Percentiles rank a stretch among this genome's conserved stretches.
Evolutionary conservation across 2,797 vertebrate species (phyloP).

Genomic region (Coilia nasus): DNA sequence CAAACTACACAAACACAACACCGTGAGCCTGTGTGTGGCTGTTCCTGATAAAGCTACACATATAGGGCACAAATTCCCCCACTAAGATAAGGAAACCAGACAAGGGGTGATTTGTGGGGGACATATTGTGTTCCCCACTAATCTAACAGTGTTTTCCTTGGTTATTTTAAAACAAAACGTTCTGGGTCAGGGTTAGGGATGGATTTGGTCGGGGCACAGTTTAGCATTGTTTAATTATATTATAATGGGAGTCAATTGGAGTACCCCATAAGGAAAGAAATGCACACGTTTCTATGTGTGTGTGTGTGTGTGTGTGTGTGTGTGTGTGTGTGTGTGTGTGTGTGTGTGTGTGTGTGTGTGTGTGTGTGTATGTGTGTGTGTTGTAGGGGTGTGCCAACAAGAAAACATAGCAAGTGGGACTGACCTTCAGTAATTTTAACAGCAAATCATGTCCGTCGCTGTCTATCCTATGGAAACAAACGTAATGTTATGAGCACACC

Average conservation of each 20-base stretch:
- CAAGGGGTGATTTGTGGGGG: too few species aligned
- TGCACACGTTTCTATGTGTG: neutral
- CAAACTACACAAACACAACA: slow-evolving; percentile 66
- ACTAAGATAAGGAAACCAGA: too few species aligned
- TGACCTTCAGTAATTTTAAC: slow-evolving; percentile 76
- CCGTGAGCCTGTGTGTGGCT: neutral
- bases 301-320: neutral
- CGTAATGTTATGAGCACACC: slow-evolving; percentile 29
- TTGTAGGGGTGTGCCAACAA: neutral
- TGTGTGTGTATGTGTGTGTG: neutral
- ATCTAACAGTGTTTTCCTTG: too few species aligned
- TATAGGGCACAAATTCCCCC: too few species aligned
- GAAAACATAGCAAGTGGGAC: neutral
- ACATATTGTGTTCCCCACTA: too few species aligned
- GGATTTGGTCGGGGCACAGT: too few species aligned
- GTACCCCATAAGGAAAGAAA: too few species aligned
- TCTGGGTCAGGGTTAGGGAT: too few species aligned
- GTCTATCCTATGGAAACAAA: slow-evolving; percentile 71
- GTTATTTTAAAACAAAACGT: too few species aligned
- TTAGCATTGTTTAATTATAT: too few species aligned
- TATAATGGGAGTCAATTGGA: too few species aligned
- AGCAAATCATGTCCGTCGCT: slow-evolving; percentile 79
- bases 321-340: neutral
- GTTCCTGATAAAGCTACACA: too few species aligned
- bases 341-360: neutral